These are phyloP conservation scores for Entomobrya multifasciata DNA, from an alignment of 2,888 invertebrate species.

Conservation along the genomic window DNA sequence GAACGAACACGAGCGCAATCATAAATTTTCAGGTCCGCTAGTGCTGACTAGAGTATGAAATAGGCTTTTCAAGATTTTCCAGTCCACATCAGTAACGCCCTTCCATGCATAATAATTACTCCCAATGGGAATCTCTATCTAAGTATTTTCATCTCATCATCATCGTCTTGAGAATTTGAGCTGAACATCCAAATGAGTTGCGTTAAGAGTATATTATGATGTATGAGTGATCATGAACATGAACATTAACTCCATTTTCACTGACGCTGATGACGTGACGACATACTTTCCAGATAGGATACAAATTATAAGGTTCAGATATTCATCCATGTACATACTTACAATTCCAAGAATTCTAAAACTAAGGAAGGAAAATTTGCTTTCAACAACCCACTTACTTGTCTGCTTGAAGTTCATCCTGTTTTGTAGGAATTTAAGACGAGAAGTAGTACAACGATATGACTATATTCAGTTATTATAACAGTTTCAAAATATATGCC, in stretches of 20 bases:
- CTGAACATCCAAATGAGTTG: neutral
- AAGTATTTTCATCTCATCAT: neutral
- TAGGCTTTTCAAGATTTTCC: neutral
- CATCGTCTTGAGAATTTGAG: neutral
- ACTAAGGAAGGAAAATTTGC: too few species aligned
- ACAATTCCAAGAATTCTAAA: too few species aligned
- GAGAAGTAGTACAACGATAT: too few species aligned
- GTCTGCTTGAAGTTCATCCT: too few species aligned
- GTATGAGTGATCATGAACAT: neutral
- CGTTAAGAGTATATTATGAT: too few species aligned
- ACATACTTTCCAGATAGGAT: conserved; percentile 10
- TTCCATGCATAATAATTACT: conserved; percentile 10
- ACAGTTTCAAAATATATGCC: too few species aligned
- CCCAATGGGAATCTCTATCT: neutral
- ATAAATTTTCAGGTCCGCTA: neutral
- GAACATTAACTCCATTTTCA: neutral
- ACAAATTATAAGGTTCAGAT: neutral
- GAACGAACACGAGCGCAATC: neutral
- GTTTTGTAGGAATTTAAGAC: too few species aligned
- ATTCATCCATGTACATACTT: too few species aligned
- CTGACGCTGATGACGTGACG: neutral
- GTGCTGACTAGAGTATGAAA: too few species aligned
- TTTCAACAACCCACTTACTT: too few species aligned
- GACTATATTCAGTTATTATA: too few species aligned
- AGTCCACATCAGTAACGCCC: neutral